These are phyloP conservation scores for Grallaria varia DNA, from an alignment of 2,113 vertebrate species.

Conservation along the genomic window DNA sequence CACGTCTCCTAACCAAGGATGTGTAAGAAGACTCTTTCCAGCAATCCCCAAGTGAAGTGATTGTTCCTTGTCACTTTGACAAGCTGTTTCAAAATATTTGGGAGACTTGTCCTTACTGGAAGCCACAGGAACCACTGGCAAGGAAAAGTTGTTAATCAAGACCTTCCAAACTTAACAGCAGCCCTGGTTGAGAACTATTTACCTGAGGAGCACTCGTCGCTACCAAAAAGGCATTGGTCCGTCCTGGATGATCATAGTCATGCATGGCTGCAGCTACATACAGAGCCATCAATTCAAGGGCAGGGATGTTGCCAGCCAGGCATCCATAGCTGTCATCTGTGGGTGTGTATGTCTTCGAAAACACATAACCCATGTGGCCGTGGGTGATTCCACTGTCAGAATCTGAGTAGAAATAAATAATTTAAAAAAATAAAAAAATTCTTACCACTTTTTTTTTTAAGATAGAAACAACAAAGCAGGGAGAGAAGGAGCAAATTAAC, in stretches of 20 bases:
- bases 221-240: slow-evolving; percentile 96
- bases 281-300: slow-evolving; percentile 95
- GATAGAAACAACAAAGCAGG: neutral
- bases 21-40: neutral
- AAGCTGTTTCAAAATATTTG: neutral
- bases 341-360: slow-evolving; percentile 87
- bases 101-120: neutral
- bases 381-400: slow-evolving; percentile 92
- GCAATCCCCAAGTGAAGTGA: neutral
- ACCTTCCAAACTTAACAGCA: neutral
- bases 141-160: neutral
- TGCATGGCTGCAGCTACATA: slow-evolving; percentile 99
- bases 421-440: neutral
- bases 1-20: neutral
- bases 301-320: slow-evolving; percentile 93
- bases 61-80: neutral
- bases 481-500: neutral
- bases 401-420: slow-evolving; percentile 72
- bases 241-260: slow-evolving; percentile 95
- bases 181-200: neutral
- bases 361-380: slow-evolving; percentile 89
- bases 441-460: neutral
- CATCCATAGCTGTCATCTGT: slow-evolving; percentile 89
- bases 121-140: neutral
- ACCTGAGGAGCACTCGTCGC: slow-evolving; percentile 96